A percentile compares a stretch with the other conserved stretches of the same genome.
Conservation (phyloP, 2,888 invertebrate genomes). For the Sthenelais limicola region DNA sequence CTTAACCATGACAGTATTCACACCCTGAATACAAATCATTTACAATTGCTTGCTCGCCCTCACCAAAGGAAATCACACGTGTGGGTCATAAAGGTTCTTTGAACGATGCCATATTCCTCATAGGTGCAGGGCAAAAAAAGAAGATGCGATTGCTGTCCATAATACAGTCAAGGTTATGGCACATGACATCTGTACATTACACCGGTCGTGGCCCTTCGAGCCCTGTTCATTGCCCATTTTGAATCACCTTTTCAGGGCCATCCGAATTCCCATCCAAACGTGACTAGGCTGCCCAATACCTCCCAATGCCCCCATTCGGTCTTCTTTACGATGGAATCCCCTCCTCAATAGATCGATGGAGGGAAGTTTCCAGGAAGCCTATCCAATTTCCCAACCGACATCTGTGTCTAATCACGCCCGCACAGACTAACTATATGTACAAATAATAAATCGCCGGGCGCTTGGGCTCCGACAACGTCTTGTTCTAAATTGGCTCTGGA, state of each 20-base stretch:
- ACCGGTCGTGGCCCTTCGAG: background rate
- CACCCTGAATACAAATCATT: no score
- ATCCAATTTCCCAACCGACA: conserved; percentile 28
- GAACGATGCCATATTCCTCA: no score
- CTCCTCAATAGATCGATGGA: conserved; percentile 12
- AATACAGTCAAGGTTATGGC: background rate
- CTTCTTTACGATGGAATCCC: background rate
- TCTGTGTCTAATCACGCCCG: conserved; percentile 31
- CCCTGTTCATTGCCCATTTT: background rate
- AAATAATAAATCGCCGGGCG: conserved; percentile 27
- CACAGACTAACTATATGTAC: conserved; percentile 35
- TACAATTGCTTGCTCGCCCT: no score
- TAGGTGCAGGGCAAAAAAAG: no score
- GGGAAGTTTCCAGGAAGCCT: conserved; percentile 22
- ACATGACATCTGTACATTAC: conserved; percentile 20
- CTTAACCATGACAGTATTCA: no score
- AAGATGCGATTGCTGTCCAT: background rate
- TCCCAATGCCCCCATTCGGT: background rate
- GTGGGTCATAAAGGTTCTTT: no score
- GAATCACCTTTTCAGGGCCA: background rate
- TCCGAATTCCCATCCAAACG: background rate
- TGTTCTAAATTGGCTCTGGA: conserved; percentile 17
- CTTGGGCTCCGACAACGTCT: background rate
- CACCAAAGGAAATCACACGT: no score
- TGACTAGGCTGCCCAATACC: background rate